A percentile compares a stretch with the other conserved stretches of the same genome.
phyloP scores from a whole-genome alignment of 2,113 vertebrate species.

The Myrmecophaga tridactyla region DNA sequence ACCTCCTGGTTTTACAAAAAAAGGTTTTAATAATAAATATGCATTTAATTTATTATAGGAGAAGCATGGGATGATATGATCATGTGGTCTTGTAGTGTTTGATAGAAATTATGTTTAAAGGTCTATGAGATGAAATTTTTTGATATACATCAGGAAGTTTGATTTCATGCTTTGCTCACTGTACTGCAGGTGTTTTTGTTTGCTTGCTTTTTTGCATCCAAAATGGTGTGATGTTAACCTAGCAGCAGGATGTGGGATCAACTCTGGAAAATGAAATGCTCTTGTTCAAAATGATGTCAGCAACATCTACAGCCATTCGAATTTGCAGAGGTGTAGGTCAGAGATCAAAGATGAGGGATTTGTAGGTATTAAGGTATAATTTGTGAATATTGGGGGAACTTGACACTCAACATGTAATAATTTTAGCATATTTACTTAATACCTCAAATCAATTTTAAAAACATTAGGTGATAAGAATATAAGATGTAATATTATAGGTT shows the following conservation, averaged over 20 bases:
- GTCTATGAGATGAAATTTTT: neutral
- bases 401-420: slow-evolving; percentile 32
- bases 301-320: neutral
- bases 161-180: slow-evolving; percentile 15
- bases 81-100: neutral
- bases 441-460: slow-evolving; percentile 40
- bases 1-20: slow-evolving; percentile 34
- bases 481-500: slow-evolving; percentile 63
- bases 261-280: slow-evolving; percentile 45
- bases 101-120: slow-evolving; percentile 33
- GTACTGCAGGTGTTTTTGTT: slow-evolving; percentile 3
- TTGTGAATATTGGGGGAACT: slow-evolving; percentile 27
- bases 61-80: neutral
- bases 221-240: neutral
- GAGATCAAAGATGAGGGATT: neutral
- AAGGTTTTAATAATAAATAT: slow-evolving; percentile 57
- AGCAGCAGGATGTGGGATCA: neutral
- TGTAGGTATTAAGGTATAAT: neutral
- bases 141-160: neutral
- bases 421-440: slow-evolving; percentile 59
- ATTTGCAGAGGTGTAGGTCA: neutral
- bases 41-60: slow-evolving; percentile 53
- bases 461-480: slow-evolving; percentile 42
- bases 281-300: neutral
- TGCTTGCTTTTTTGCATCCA: slow-evolving; percentile 26